Conservation (phyloP, 2,888 invertebrate species). For the Biston stratarius region DNA sequence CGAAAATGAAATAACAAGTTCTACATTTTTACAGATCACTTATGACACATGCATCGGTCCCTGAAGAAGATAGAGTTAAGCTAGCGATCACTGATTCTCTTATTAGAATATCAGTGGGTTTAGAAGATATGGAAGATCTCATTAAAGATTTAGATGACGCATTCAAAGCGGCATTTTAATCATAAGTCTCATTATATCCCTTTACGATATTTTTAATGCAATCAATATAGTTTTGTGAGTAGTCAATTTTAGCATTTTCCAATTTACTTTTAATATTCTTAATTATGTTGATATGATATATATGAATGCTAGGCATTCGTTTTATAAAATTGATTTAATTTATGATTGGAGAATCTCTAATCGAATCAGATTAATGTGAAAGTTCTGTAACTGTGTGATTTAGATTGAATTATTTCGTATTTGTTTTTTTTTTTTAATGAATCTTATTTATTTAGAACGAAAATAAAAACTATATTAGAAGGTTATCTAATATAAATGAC, state of each 20-base stretch:
- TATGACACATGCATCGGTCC: constrained; percentile 98
- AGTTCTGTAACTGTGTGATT: not conserved
- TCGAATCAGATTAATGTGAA: not conserved
- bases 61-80: constrained; percentile 89
- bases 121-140: constrained; percentile 95
- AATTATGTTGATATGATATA: not conserved
- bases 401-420: too few relatives aligned
- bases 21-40: constrained; percentile 86
- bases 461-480: not conserved
- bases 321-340: not conserved
- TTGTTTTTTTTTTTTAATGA: not conserved
- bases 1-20: constrained; percentile 5
- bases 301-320: constrained; percentile 9
- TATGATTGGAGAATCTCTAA: constrained; percentile 35
- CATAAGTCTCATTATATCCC: not conserved
- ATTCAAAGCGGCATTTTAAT: constrained; percentile 84
- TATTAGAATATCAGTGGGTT: constrained; percentile 95
- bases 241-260: not conserved
- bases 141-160: constrained; percentile 94
- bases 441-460: not conserved
- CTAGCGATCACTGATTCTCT: constrained; percentile 94
- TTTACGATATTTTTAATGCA: not conserved
- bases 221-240: not conserved
- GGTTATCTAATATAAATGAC: not conserved
- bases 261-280: not conserved